Evolutionary conservation across 2,888 invertebrate species (phyloP).

Genomic region (Lobophora halterata): DNA sequence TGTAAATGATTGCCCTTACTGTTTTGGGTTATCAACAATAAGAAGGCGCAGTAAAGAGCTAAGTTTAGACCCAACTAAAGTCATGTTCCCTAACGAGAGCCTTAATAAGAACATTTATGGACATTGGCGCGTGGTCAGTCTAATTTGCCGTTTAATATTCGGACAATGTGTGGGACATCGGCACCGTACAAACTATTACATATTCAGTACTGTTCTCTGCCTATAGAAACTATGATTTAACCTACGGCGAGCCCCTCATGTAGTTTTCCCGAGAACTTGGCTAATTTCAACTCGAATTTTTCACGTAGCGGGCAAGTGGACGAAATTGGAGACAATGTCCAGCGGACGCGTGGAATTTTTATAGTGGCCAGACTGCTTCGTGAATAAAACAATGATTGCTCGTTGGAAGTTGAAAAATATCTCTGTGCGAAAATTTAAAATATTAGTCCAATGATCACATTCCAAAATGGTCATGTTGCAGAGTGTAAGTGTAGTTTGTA

Average conservation of each 20-base stretch:
- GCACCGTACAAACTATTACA: conserved; percentile 33
- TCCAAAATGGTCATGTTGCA: too few species aligned
- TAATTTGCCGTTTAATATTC: conserved; percentile 74
- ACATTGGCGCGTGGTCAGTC: conserved; percentile 54
- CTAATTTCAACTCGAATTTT: conserved; percentile 60
- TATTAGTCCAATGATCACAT: conserved; percentile 4
- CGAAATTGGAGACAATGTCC: conserved; percentile 59
- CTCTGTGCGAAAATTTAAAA: conserved; percentile 8
- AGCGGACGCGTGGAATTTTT: conserved; percentile 55
- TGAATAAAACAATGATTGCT: conserved; percentile 53
- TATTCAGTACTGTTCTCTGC: conserved; percentile 48
- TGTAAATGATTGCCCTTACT: conserved; percentile 26
- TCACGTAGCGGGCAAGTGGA: conserved; percentile 49
- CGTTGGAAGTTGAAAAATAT: conserved; percentile 12
- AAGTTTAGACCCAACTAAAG: conserved; percentile 27
- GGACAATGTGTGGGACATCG: conserved; percentile 55
- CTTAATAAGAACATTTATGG: conserved; percentile 65
- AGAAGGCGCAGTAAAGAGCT: conserved; percentile 23
- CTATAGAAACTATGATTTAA: conserved; percentile 40
- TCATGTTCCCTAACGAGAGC: conserved; percentile 47
- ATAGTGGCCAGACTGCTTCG: conserved; percentile 47
- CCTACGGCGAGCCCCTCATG: conserved; percentile 49
- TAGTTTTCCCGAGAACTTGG: conserved; percentile 54
- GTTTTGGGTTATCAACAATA: conserved; percentile 25
- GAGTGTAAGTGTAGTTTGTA: too few species aligned